Base-by-base conservation (phyloP, 2,797 vertebrate species). In the Neosilurus hyrtlii region DNA sequence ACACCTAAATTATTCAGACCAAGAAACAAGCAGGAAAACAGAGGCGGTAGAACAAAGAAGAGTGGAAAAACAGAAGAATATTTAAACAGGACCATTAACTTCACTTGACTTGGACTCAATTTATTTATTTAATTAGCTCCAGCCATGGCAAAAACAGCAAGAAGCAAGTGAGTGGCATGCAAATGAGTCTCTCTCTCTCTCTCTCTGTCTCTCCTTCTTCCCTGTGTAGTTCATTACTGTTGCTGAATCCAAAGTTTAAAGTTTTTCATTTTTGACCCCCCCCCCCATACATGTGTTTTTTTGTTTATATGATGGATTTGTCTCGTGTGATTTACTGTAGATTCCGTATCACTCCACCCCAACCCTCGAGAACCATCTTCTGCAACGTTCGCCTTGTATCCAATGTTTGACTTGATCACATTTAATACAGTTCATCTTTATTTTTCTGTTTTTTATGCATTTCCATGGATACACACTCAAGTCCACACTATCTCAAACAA, bases 1-100 rank as follows among this genome's bases (percentile, higher is more conserved):
- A 62, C 24, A 10, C 26, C 81, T 91, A 77, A 87, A 91, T 91
- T 86, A 91, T 91, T 92, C 85, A 91, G 86, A 83, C 79, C 79
- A 71, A 82, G 26, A 89, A 88, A 85, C 30, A 76, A 63, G 24
- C 52, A 8, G 90, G 67, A 79, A 83, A 84, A 87, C 72, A 20
- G 67, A 43, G 20, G 81, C 52, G 26, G 79, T 82, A 81, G 84
- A 80, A 56, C 62, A 85, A 77, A 65, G 68, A 56, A 9, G 56
- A 20, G 35, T 63, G 68, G 57, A 88, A 85, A 84, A 83, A 73
- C 65, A 59, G 56, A 88, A 90, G 51, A 88, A 92, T 92, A 91
- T 89, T 93, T 90, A 85, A 92, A 87, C 79, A 85, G 83, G 79
- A 80, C 80, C 82, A 83, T 80, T 84, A 87, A 79, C 88, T 80